Evolutionary conservation across 2,113 vertebrate species (phyloP).

Genomic region (Potamarius usumacintae): DNA sequence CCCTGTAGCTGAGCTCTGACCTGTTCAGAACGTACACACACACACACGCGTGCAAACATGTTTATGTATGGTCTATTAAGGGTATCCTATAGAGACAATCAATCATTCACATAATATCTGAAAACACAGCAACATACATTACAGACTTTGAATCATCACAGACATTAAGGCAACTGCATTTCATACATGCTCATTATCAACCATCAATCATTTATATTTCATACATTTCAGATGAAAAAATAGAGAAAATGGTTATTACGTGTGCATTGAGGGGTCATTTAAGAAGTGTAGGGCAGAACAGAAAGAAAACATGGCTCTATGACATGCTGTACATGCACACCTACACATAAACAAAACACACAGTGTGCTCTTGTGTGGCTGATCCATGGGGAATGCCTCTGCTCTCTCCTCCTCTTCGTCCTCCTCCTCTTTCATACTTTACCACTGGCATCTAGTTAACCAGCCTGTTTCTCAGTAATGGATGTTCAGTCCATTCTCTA

Average conservation of each 20-base stretch:
- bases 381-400: slow-evolving; percentile 2
- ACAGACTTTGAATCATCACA: neutral
- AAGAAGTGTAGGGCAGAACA: neutral
- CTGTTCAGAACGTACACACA: neutral
- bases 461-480: slow-evolving; percentile 27
- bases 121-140: neutral
- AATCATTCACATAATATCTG: neutral
- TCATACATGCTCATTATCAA: neutral
- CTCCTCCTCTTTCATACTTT: neutral
- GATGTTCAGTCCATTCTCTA: neutral
- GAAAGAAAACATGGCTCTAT: neutral
- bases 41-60: neutral
- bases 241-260: neutral
- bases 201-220: neutral
- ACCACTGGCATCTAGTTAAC: slow-evolving; percentile 1
- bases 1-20: neutral
- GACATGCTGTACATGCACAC: slow-evolving; percentile 5
- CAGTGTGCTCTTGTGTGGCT: neutral
- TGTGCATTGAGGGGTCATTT: neutral
- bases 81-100: neutral
- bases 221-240: neutral
- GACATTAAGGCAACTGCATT: neutral
- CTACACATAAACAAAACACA: slow-evolving; percentile 6
- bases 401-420: neutral
- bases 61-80: neutral